Evolutionary conservation across 2,888 invertebrate genomes (phyloP).

Genomic region (Himalopsyche japonica): DNA sequence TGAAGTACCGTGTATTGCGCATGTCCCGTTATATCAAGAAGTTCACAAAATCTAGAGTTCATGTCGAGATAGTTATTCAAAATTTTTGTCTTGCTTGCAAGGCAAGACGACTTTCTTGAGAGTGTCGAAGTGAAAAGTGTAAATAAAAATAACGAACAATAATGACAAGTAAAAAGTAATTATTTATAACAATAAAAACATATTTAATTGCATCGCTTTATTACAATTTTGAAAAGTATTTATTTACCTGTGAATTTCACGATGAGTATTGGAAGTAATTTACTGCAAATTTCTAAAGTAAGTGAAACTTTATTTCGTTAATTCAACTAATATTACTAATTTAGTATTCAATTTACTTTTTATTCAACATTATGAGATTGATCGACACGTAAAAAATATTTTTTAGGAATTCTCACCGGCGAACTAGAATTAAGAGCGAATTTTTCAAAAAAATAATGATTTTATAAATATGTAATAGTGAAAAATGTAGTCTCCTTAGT

Average conservation of each 20-base stretch:
- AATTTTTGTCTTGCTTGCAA: slow-evolving; percentile 18
- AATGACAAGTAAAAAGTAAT: slow-evolving; percentile 3
- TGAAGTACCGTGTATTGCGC: slow-evolving; percentile 24
- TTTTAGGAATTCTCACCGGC: no score
- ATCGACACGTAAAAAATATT: no score
- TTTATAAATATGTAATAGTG: no score
- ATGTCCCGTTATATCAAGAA: slow-evolving; percentile 32
- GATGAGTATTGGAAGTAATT: slow-evolving; percentile 22
- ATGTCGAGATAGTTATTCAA: slow-evolving; percentile 25
- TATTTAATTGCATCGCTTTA: neutral
- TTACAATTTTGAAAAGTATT: neutral
- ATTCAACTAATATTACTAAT: no score
- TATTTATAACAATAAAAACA: neutral
- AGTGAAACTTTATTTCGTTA: neutral
- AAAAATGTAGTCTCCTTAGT: no score
- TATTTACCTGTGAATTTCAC: slow-evolving; percentile 7
- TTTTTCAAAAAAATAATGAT: no score
- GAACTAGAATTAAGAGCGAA: no score
- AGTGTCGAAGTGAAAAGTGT: slow-evolving; percentile 5
- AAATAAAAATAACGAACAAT: neutral
- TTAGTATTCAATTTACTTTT: no score
- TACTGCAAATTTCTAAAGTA: slow-evolving; percentile 30
- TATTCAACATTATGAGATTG: no score
- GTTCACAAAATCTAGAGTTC: slow-evolving; percentile 25
- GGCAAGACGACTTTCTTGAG: slow-evolving; percentile 6